These are phyloP conservation scores for Chymomyza fuscimana DNA, from an alignment of 2,888 invertebrate species.

Conservation along the genomic window DNA sequence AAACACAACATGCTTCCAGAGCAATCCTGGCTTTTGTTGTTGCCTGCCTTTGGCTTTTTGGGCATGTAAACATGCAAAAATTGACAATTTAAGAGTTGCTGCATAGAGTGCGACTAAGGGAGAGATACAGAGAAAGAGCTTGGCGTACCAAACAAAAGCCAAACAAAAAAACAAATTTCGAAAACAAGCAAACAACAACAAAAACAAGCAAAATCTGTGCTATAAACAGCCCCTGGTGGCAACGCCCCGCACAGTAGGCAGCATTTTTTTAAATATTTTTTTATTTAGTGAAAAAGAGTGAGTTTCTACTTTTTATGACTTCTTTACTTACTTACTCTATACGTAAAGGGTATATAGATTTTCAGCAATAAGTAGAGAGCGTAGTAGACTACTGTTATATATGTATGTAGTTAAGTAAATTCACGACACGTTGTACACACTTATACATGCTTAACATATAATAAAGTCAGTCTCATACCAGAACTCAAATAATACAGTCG, in stretches of 20 bases:
- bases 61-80: constrained; percentile 61
- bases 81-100: constrained; percentile 56
- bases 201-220: constrained; percentile 6
- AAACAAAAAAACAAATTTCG: background rate
- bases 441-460: no score
- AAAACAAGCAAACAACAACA: constrained; percentile 3
- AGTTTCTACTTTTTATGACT: background rate
- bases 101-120: constrained; percentile 2
- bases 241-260: background rate
- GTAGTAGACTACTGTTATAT: no score
- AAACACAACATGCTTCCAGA: background rate
- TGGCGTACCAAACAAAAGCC: constrained; percentile 1
- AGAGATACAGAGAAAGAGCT: background rate
- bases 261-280: background rate
- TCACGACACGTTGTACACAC: no score
- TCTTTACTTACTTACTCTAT: background rate
- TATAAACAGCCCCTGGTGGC: background rate
- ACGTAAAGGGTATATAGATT: no score
- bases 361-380: no score
- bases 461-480: no score
- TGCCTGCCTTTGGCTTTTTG: constrained; percentile 16
- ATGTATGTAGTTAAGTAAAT: no score
- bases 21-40: constrained; percentile 1
- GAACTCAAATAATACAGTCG: no score
- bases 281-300: background rate